Base-by-base conservation (phyloP, 1,140 invertebrate species). In the Drosophila auraria region DNA sequence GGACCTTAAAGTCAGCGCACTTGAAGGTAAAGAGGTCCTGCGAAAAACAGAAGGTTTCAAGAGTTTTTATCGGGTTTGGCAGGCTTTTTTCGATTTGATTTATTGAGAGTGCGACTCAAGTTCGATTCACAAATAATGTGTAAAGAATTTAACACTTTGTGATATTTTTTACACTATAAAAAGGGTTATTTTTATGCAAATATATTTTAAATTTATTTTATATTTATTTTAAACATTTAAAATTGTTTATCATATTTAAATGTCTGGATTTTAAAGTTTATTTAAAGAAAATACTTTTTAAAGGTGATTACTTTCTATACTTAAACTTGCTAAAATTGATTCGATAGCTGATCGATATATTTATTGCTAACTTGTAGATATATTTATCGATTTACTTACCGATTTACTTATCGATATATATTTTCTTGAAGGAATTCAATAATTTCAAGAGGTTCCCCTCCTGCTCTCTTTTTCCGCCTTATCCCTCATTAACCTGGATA, bases 401-500 rank as follows among this genome's bases (percentile, higher is more conserved):
- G 33, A 36, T 36, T 11, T 11, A 33, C 30, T 4, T 11, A 11
- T 11, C 33, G 33, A 36, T 42, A n/a, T 25, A 23, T 11, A 7
- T 53, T 36, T 11, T 1, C 25, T 5, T 30, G n/a, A n/a, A n/a
- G n/a, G n/a, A n/a, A n/a, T n/a, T n/a, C 27, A 30, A 42, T 59
- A 42, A 9, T 44, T 44, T 36, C 20, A 60, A 20, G 25, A 42
- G 47, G 27, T 12, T 33, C 36, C n/a, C 8, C 57, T 0, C 2
- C 3, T 36, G 11, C 14, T 27, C 17, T n/a, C 9, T 44, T 15
- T 58, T 8, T 4, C 23, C 57, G 42, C n/a, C 57, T 45, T 62
- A 65, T 36, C 54, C 56, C 51, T 73, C 68, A 73, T 73, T 73
- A 73, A 51, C 68, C 54, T 40, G 54, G 54, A 61, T 71, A 5